Percentiles rank a stretch among this genome's conserved stretches.
These are phyloP conservation scores for Xestia ashworthii DNA, from an alignment of 2,888 invertebrate species.

Conservation along the genomic window DNA sequence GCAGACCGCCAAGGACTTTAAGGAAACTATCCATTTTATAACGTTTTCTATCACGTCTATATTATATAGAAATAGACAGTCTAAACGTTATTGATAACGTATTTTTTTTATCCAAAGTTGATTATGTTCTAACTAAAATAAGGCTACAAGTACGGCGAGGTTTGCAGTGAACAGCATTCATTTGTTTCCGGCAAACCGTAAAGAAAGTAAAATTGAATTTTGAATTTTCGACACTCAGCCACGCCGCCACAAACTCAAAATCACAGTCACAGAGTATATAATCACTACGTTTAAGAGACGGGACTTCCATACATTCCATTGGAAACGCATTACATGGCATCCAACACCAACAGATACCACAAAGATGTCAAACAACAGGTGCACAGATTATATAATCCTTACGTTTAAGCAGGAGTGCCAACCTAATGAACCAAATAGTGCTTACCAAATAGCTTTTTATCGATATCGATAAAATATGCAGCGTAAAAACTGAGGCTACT, in stretches of 20 bases:
- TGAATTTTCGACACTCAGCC: background rate
- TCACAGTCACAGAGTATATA: too few relatives aligned
- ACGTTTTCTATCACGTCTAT: constrained; percentile 44
- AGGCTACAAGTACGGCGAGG: background rate
- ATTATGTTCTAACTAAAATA: background rate
- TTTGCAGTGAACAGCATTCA: background rate
- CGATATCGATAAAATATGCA: too few relatives aligned
- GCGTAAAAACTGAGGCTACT: too few relatives aligned
- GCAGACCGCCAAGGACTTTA: constrained; percentile 59
- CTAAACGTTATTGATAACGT: background rate
- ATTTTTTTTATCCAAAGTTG: background rate
- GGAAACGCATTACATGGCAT: too few relatives aligned
- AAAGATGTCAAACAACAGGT: too few relatives aligned
- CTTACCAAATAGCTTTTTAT: too few relatives aligned
- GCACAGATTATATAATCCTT: too few relatives aligned
- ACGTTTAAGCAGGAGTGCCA: too few relatives aligned
- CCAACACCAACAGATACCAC: too few relatives aligned
- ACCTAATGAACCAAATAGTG: too few relatives aligned
- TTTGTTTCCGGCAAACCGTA: background rate
- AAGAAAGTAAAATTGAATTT: background rate
- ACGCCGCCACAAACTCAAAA: background rate
- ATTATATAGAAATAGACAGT: background rate
- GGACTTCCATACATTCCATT: too few relatives aligned
- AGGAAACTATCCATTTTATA: constrained; percentile 39
- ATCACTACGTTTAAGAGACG: too few relatives aligned